phyloP scores from a whole-genome alignment of 2,888 invertebrate species.

The Helicoverpa assulta region DNA sequence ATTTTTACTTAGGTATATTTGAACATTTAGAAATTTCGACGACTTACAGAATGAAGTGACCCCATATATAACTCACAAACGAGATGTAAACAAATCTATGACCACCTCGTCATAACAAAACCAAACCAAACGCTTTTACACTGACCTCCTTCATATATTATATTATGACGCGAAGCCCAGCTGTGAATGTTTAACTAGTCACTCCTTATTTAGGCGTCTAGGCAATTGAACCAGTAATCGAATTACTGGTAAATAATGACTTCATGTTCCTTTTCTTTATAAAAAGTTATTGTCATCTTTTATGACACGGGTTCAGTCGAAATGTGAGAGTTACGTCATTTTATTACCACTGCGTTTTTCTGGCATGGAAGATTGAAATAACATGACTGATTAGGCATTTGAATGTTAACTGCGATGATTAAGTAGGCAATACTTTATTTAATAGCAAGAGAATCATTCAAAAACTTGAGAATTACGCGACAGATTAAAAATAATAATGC shows the following conservation, averaged over 20 bases:
- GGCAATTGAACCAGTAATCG: slow-evolving; percentile 9
- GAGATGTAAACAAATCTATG: neutral
- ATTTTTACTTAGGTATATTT: too few species aligned
- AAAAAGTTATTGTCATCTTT: slow-evolving; percentile 38
- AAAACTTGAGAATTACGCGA: too few species aligned
- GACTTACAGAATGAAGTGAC: neutral
- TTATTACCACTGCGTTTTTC: neutral
- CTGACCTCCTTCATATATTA: slow-evolving; percentile 11
- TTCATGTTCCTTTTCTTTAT: slow-evolving; percentile 3
- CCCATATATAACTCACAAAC: neutral
- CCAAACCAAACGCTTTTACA: slow-evolving; percentile 8
- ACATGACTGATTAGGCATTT: too few species aligned
- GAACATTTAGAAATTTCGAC: too few species aligned
- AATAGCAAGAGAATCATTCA: too few species aligned
- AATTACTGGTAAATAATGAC: slow-evolving; percentile 36
- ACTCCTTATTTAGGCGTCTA: slow-evolving; percentile 31
- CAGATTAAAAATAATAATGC: too few species aligned
- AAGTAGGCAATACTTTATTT: too few species aligned
- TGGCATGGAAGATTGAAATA: too few species aligned
- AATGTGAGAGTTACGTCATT: slow-evolving; percentile 5
- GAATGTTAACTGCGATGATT: too few species aligned
- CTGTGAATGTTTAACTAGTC: slow-evolving; percentile 9
- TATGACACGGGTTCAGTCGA: slow-evolving; percentile 34
- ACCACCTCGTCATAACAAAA: slow-evolving; percentile 5
- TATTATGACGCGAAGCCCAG: slow-evolving; percentile 26